Evolutionary conservation across 1,140 invertebrate species (phyloP), one percentile per base, ranked within the genome.

Genomic region (Cydia amplana): DNA sequence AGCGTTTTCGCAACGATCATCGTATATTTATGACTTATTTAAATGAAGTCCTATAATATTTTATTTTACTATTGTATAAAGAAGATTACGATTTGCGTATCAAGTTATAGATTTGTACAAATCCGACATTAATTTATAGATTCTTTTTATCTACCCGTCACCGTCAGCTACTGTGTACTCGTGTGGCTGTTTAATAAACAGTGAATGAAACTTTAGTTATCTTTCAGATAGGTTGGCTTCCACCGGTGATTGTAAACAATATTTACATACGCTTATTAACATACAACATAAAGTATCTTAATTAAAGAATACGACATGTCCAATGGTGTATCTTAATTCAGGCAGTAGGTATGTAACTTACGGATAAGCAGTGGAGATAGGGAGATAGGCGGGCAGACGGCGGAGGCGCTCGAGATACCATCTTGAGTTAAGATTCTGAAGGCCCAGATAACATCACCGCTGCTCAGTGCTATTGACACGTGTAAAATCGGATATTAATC

Each of bases 401-500:
- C 75, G 80, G 74, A 75, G 76, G 73, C 78, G n/a, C 40, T 60
- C 67, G 72, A 40, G 84, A 86, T 86, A 82, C 60, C 55, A 85
- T 85, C 84, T 79, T 73, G 74, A 73, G 74, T 80, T 74, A 75
- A 60, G 55, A 60, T 60, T 60, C 55, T 60, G 55, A 60, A 60
- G 55, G 74, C 73, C 36, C 64, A 36, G 82, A 83, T 84, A 84
- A n/a, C 67, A 83, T 85, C 82, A 60, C 75, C 63, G 75, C 76
- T 74, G 77, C 74, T 75, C 75, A 77, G 77, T 77, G 77, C 78
- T 79, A 75, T 75, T 81, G 80, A 81, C 81, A 83, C 77, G 78
- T 76, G 83, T 87, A 79, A 83, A 86, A 86, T 85, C 80, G 78
- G 78, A 85, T 85, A 83, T 82, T 83, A 82, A 85, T 85, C 81